Conservation (phyloP, 2,888 invertebrate genomes). For the Andrena chrysosceles region DNA sequence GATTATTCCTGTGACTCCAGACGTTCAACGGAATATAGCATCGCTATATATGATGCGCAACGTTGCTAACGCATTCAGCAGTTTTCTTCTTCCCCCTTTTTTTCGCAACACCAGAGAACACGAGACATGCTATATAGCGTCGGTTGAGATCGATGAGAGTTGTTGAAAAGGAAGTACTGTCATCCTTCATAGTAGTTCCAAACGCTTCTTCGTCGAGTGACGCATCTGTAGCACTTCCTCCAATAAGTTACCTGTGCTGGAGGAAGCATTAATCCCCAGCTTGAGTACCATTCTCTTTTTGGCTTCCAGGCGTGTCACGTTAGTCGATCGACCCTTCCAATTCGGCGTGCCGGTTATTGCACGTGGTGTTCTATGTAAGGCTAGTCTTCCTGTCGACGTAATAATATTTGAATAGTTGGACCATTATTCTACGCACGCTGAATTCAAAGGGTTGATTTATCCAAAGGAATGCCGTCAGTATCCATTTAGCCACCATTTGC, state of each 20-base stretch:
- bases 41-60: neutral
- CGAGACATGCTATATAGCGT: no score
- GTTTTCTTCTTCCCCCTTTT: neutral
- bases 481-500: slow-evolving; percentile 25
- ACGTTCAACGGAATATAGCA: neutral
- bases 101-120: neutral
- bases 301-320: slow-evolving; percentile 2
- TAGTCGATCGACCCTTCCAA: slow-evolving; percentile 24
- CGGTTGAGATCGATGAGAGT: slow-evolving; percentile 14
- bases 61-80: neutral
- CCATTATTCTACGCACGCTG: neutral
- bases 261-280: slow-evolving; percentile 60
- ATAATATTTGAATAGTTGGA: neutral
- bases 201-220: slow-evolving; percentile 37
- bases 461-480: slow-evolving; percentile 8
- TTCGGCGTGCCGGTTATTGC: slow-evolving; percentile 2
- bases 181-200: slow-evolving; percentile 31
- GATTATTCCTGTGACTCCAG: neutral
- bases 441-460: slow-evolving; percentile 40
- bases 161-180: neutral
- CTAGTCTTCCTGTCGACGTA: neutral
- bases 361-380: no score
- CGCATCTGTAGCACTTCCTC: slow-evolving; percentile 59
- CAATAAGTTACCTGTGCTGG: slow-evolving; percentile 75
- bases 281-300: slow-evolving; percentile 26